phyloP scores from a whole-genome alignment of 2,797 vertebrate genomes.

The Margarornis squamiger region DNA sequence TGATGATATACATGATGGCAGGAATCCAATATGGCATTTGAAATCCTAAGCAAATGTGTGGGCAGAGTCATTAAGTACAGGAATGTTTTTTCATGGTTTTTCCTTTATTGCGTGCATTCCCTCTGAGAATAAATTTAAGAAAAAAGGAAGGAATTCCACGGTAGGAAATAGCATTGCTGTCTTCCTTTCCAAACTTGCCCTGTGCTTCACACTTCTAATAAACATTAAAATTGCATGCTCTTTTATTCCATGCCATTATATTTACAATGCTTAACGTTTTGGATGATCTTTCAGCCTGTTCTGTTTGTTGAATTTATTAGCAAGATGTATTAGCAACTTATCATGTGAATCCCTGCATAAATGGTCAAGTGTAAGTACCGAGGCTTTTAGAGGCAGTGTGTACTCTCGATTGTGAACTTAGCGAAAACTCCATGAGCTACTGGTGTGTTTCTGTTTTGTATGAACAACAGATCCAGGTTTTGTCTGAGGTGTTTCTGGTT shows the following conservation, averaged over 20 bases:
- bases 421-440: not conserved
- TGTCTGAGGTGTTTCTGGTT: not conserved
- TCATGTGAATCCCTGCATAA: not conserved
- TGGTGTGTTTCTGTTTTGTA: not conserved
- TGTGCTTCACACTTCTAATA: not conserved
- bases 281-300: not conserved
- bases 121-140: not conserved
- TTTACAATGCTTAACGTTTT: not conserved
- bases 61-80: not conserved
- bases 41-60: not conserved
- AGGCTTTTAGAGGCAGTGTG: not conserved
- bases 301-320: not conserved
- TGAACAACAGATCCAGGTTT: not conserved
- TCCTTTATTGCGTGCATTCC: not conserved
- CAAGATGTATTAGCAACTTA: not conserved
- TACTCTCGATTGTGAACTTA: not conserved
- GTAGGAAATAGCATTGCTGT: not conserved
- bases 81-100: not conserved
- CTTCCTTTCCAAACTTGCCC: not conserved
- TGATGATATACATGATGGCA: not conserved
- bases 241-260: not conserved
- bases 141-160: not conserved
- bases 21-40: slow-evolving; percentile 45
- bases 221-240: not conserved
- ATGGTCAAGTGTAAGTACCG: not conserved